Evolutionary conservation across 2,113 vertebrate genomes (phyloP).

Genomic region (Chloebia gouldiae): DNA sequence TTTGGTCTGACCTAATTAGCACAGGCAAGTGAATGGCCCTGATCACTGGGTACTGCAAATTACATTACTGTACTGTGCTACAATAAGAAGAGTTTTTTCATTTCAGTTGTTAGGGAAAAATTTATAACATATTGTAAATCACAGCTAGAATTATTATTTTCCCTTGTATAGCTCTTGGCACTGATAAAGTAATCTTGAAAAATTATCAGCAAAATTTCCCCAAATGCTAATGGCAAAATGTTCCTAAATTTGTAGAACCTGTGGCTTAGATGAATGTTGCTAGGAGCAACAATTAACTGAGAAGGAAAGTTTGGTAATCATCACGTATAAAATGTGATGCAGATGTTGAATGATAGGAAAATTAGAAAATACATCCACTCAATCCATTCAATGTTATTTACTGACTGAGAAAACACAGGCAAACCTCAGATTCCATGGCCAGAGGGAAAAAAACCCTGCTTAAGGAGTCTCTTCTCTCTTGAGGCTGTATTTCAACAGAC

Average conservation of each 20-base stretch:
- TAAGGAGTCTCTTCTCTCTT: background rate
- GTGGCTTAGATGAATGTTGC: background rate
- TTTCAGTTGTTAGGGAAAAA: background rate
- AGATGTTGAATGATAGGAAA: background rate
- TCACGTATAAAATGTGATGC: background rate
- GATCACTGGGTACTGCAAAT: background rate
- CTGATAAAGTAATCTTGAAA: conserved; percentile 2
- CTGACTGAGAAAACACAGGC: background rate
- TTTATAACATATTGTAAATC: conserved; percentile 30
- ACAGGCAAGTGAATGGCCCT: background rate
- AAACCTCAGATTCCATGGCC: background rate
- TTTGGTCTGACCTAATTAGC: background rate
- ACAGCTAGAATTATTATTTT: background rate
- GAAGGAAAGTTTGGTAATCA: background rate
- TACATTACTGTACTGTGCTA: background rate
- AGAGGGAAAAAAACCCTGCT: background rate
- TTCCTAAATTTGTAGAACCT: background rate
- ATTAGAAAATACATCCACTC: background rate
- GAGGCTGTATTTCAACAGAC: background rate
- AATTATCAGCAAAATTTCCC: background rate
- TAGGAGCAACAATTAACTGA: conserved; percentile 1
- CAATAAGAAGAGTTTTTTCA: background rate
- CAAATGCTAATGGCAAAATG: background rate
- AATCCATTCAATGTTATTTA: background rate
- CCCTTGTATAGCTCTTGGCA: background rate